phyloP scores from a whole-genome alignment of 2,797 vertebrate genomes.

The Babyrousa celebensis region DNA sequence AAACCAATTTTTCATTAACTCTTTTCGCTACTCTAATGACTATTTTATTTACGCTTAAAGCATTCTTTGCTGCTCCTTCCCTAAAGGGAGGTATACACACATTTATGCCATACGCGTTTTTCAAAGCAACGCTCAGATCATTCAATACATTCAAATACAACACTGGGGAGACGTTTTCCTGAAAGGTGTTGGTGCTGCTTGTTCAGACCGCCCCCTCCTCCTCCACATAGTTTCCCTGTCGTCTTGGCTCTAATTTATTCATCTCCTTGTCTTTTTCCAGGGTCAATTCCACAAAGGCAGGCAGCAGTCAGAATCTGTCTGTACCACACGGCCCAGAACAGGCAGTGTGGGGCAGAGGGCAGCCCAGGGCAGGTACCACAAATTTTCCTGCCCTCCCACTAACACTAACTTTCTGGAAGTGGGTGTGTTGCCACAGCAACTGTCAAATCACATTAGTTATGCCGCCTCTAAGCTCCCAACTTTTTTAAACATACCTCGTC shows the following conservation, averaged over 20 bases:
- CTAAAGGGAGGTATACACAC: background rate
- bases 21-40: background rate
- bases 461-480: constrained; percentile 89
- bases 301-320: background rate
- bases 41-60: constrained; percentile 11
- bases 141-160: background rate
- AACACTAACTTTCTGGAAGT: constrained; percentile 89
- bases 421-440: constrained; percentile 93
- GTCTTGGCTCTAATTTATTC: constrained; percentile 40
- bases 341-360: constrained; percentile 60
- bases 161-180: background rate
- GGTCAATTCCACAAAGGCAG: constrained; percentile 53
- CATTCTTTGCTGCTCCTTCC: background rate
- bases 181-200: background rate
- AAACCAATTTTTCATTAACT: constrained; percentile 57
- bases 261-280: constrained; percentile 63
- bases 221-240: background rate
- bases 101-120: background rate
- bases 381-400: constrained; percentile 89
- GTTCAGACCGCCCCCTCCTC: background rate
- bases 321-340: constrained; percentile 30
- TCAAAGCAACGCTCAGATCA: background rate
- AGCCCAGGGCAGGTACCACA: constrained; percentile 86
- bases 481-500: constrained; percentile 70
- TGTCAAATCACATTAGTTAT: constrained; percentile 90